These are phyloP conservation scores for Epistrophe eligans DNA, from an alignment of 2,888 invertebrate genomes.

Conservation along the genomic window DNA sequence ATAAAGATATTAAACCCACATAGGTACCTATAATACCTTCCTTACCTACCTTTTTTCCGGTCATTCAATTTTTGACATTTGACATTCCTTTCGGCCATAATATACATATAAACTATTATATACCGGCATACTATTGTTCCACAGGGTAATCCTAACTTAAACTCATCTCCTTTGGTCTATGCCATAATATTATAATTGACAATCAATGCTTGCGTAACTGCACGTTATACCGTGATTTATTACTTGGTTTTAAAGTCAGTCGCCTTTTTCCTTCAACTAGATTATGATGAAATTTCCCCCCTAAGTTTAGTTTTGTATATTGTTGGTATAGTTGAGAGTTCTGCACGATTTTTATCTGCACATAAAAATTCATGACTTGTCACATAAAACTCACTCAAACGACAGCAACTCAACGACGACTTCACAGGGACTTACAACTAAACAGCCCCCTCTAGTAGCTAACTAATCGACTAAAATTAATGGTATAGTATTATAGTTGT, in stretches of 20 bases:
- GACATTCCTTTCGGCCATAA: conserved; percentile 33
- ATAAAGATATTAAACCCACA: not conserved
- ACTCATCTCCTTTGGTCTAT: conserved; percentile 56
- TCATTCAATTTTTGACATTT: conserved; percentile 16
- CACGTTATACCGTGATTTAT: conserved; percentile 62
- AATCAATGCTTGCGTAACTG: conserved; percentile 58
- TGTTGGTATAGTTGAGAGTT: not conserved
- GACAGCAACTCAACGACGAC: conserved; percentile 35
- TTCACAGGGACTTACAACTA: not conserved
- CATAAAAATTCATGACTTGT: conserved; percentile 74
- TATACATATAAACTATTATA: too few species aligned
- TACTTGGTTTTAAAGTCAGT: conserved; percentile 48
- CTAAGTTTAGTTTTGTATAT: not conserved
- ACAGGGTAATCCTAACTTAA: conserved; percentile 1
- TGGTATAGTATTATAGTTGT: conserved; percentile 38
- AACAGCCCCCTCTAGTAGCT: conserved; percentile 34
- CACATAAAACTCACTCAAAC: conserved; percentile 67
- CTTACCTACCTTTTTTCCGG: not conserved
- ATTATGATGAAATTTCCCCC: conserved; percentile 63
- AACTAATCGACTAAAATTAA: conserved; percentile 73
- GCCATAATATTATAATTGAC: conserved; percentile 41
- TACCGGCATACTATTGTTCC: not conserved
- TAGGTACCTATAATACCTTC: not conserved
- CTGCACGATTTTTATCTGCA: conserved; percentile 70
- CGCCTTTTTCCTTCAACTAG: conserved; percentile 46